These are phyloP conservation scores for Epirrhoe tristata DNA, from an alignment of 2,888 invertebrate genomes.

Conservation along the genomic window DNA sequence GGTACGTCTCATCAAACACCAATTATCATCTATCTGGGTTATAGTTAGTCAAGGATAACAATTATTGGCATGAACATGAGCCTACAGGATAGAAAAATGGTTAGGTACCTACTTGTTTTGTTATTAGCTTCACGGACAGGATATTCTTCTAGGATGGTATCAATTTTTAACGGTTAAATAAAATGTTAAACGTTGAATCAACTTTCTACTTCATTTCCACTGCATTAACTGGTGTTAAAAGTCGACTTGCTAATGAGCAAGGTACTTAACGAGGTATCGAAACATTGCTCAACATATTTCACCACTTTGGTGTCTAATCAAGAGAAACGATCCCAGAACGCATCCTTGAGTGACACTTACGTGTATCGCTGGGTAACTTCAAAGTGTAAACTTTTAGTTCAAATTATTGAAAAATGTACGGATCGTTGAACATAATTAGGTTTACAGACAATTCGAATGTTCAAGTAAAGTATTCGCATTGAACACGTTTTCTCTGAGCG, in stretches of 20 bases:
- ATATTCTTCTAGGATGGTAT: background rate
- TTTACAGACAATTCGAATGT: background rate
- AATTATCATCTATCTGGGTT: no score
- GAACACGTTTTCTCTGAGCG: background rate
- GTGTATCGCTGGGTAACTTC: background rate
- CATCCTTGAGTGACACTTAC: constrained; percentile 17
- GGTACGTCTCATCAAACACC: no score
- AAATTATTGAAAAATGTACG: background rate
- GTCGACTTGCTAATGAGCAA: constrained; percentile 10
- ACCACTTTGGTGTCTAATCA: background rate
- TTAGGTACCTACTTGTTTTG: no score
- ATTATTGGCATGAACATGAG: no score
- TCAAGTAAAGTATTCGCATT: background rate
- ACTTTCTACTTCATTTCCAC: background rate
- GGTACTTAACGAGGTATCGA: constrained; percentile 13
- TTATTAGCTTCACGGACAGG: background rate
- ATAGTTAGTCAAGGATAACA: no score
- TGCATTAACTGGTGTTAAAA: constrained; percentile 5
- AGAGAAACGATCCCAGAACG: constrained; percentile 9
- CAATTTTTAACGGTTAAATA: background rate
- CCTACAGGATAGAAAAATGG: no score
- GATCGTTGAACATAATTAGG: background rate
- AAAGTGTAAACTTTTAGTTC: background rate
- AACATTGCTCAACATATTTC: constrained; percentile 3
- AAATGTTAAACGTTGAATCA: background rate